Base-by-base conservation (phyloP, 2,113 vertebrate species). In the Erythrocercus mccallii region DNA sequence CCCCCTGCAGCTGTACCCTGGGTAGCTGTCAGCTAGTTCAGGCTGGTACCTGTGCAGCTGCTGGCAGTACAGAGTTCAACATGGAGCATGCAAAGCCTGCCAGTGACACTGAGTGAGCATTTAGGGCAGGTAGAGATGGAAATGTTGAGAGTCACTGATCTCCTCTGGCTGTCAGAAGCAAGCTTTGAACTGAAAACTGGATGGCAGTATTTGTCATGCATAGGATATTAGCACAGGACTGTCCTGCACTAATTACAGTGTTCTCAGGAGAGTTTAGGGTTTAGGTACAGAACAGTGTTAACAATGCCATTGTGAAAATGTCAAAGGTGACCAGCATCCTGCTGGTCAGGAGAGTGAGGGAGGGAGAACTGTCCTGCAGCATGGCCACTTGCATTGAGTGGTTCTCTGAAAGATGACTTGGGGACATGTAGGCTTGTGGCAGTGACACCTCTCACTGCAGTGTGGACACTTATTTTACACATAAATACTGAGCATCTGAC, bases 361-460 rank as follows among this genome's bases (percentile, higher is more conserved):
- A 11, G 35, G 14, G 24, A 47, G 37, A 66, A 17, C 3, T 0
- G 0, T n/a, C n/a, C 53, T 64, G 37, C 27, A 81, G 48, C 6
- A 2, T 0, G 1, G 30, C 22, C 28, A 15, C 23, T 66, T 5
- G 1, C 12, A 5, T 48, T 57, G n/a, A 51, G 22, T 1, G 2
- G 13, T 47, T 81, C 1, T 3, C 50, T 60, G 48, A 28, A 65
- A 66, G 38, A 21, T 44, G 66, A 8, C 42, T 1, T 47, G 20
- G 25, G 44, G n/a, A 21, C 27, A 3, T 6, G 8, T 5, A 62
- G 61, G 5, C 10, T 85, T 4, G 0, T 17, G 64, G 18, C 57
- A 80, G 23, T 44, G 35, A 68, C 6, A 16, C 7, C 12, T 38
- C 69, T 58, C 31, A 27, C 18, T 81, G 60, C 70, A 74, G 23